Evolutionary conservation across 1,140 invertebrate species (phyloP), one percentile per base, ranked within the genome.

Genomic region (Bactericera cockerelli): DNA sequence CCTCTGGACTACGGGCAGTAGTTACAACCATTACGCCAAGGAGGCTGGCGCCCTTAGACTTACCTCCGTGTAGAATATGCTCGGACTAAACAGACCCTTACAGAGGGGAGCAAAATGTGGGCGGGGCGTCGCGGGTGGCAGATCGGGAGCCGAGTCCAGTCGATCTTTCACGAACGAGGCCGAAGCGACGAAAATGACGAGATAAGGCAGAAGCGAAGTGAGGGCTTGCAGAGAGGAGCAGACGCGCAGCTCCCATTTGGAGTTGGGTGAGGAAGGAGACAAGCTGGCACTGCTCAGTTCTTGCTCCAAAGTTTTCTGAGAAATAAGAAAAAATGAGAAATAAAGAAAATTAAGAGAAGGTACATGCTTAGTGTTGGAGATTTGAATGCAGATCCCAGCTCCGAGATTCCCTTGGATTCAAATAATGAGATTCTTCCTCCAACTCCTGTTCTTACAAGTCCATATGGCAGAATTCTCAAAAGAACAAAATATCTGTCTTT

Each of bases 1-100:
- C n/a, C n/a, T n/a, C n/a, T n/a, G n/a, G n/a, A n/a, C n/a, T n/a
- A n/a, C n/a, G n/a, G n/a, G n/a, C n/a, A n/a, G n/a, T n/a, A n/a
- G n/a, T n/a, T n/a, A n/a, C n/a, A n/a, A n/a, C n/a, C n/a, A n/a
- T n/a, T n/a, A n/a, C n/a, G n/a, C n/a, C n/a, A n/a, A n/a, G n/a
- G n/a, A n/a, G n/a, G n/a, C n/a, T n/a, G n/a, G n/a, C n/a, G n/a
- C n/a, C n/a, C n/a, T n/a, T n/a, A n/a, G n/a, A 10, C 55, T 61
- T 58, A 73, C 68, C 19, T 70, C 67, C 22, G 75, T 69, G 49
- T 72, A 75, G 65, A 79, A 79, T 54, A 75, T 67, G 59, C 70
- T 68, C 11, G 78, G 79, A 65, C 77, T 76, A n/a, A 71, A 70
- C 36, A 80, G 71, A 55, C 72, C 74, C 39, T 70, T 70, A 61